A percentile compares a stretch with the other conserved stretches of the same genome.
Evolutionary conservation across 2,888 invertebrate genomes (phyloP).

Genomic region (Pseudococcus jackbeardsleyi): DNA sequence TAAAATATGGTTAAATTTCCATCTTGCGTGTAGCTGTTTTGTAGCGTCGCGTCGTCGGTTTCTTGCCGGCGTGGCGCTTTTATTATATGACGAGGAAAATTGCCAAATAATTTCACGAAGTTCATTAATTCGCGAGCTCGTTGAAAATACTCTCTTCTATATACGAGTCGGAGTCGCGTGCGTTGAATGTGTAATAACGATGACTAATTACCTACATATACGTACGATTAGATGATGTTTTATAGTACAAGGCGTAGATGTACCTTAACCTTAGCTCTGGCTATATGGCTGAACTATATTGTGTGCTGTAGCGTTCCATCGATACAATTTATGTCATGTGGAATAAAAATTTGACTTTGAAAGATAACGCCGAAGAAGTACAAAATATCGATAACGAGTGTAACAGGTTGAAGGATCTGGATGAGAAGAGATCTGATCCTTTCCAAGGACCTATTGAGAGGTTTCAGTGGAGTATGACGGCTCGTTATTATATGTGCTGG

Average conservation of each 20-base stretch:
- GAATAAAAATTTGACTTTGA: conserved; percentile 71
- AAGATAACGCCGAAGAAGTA: conserved; percentile 70
- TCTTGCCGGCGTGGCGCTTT: not conserved
- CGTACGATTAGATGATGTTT: not conserved
- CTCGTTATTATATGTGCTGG: conserved; percentile 79
- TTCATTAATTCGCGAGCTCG: conserved; percentile 21
- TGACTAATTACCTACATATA: conserved; percentile 1
- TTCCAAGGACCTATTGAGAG: conserved; percentile 71
- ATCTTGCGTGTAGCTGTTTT: conserved; percentile 30
- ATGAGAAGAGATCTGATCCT: conserved; percentile 72
- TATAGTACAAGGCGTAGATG: not conserved
- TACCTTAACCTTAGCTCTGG: too few species aligned
- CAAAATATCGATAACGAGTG: conserved; percentile 73
- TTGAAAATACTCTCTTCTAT: not conserved
- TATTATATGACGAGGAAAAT: conserved; percentile 4
- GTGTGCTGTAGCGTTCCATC: conserved; percentile 28
- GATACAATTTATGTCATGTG: conserved; percentile 71
- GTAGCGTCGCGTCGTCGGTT: not conserved
- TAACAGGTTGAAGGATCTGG: conserved; percentile 70
- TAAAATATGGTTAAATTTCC: conserved; percentile 44
- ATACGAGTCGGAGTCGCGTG: not conserved
- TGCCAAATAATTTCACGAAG: conserved; percentile 3
- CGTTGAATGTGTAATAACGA: conserved; percentile 33
- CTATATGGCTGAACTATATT: not conserved
- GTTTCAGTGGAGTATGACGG: conserved; percentile 76